Conservation (phyloP, 2,797 vertebrate genomes). For the Channallabes apus region DNA sequence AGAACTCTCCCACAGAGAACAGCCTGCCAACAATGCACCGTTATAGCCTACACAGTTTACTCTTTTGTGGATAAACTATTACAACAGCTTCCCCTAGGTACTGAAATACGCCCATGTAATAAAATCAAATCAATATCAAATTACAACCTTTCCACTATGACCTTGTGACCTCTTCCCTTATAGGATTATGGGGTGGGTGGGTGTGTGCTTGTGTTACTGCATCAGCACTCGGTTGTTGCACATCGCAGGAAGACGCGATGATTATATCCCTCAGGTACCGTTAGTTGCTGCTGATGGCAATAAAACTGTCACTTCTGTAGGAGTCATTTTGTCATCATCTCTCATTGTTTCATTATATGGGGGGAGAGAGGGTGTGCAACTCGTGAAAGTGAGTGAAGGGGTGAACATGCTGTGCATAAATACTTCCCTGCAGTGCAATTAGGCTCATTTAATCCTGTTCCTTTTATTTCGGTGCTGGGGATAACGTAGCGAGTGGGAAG, state of each 20-base stretch:
- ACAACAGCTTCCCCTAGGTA: background rate
- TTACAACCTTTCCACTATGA: background rate
- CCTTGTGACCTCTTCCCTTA: background rate
- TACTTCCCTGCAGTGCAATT: conserved; percentile 27
- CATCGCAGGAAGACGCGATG: conserved; percentile 17
- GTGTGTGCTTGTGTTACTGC: background rate
- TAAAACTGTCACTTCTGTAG: conserved; percentile 23
- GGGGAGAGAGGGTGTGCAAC: conserved; percentile 22
- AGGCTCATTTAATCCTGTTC: conserved; percentile 19
- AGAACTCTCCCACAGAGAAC: background rate
- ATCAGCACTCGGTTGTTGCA: conserved; percentile 4
- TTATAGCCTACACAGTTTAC: background rate
- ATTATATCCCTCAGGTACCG: conserved; percentile 30
- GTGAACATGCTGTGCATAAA: conserved; percentile 41
- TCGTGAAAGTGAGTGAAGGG: conserved; percentile 27
- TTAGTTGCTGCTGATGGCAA: conserved; percentile 20
- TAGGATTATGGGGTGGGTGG: background rate
- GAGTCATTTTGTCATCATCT: conserved; percentile 20
- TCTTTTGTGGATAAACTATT: background rate
- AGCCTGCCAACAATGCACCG: background rate
- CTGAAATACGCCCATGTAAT: background rate
- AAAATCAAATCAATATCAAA: conserved; percentile 17
- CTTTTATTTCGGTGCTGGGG: conserved; percentile 13
- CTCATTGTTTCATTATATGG: conserved; percentile 26
- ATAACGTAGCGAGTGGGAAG: conserved; percentile 8